Conservation (phyloP, 2,113 vertebrate species). For the Nothoprocta pentlandii region DNA sequence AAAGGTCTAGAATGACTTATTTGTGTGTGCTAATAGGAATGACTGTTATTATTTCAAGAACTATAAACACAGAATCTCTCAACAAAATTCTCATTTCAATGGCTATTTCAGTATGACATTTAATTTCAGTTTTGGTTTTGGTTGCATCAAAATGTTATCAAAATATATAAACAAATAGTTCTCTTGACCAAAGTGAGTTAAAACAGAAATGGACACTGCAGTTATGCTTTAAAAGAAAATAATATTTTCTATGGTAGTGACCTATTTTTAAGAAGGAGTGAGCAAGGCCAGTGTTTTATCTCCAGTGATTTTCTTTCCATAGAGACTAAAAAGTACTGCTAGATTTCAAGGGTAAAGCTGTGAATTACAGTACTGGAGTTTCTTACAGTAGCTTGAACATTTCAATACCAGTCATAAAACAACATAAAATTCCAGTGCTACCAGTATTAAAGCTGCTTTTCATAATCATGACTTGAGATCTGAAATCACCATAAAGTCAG, state of each 20-base stretch:
- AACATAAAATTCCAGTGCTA: not conserved
- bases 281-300: not conserved
- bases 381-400: not conserved
- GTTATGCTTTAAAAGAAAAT: not conserved
- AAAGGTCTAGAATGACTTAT: not conserved
- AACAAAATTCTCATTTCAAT: not conserved
- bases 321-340: not conserved
- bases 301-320: not conserved
- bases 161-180: not conserved
- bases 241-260: not conserved
- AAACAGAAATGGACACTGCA: not conserved
- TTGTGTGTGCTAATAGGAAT: not conserved
- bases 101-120: not conserved
- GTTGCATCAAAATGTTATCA: not conserved
- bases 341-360: not conserved
- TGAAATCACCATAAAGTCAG: not conserved
- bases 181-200: not conserved
- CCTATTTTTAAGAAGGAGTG: not conserved
- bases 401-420: not conserved
- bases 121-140: not conserved
- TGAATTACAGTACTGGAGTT: not conserved
- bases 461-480: not conserved
- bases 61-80: not conserved
- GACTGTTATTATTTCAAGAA: not conserved
- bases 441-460: not conserved